These are phyloP conservation scores for Notolabrus celidotus DNA, from an alignment of 2,797 vertebrate species.

Conservation along the genomic window DNA sequence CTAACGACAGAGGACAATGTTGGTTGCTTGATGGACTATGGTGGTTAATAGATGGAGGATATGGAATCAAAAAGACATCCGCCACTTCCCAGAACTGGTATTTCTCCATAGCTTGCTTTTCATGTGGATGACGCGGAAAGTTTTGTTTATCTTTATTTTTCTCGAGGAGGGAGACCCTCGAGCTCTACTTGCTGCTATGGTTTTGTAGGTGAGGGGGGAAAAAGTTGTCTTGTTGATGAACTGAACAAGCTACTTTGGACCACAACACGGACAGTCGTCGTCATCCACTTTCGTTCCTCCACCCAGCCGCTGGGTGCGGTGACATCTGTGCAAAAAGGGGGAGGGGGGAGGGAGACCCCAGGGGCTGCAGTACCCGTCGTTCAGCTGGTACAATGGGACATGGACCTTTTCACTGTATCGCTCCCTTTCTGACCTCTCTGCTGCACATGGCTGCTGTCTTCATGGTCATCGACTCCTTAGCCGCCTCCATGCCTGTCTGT, in stretches of 20 bases:
- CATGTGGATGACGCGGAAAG: slow-evolving; percentile 74
- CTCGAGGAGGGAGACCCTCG: slow-evolving; percentile 75
- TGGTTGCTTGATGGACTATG: slow-evolving; percentile 55
- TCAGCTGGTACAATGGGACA: slow-evolving; percentile 79
- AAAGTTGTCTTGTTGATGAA: slow-evolving; percentile 73
- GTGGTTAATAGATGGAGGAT: slow-evolving; percentile 51
- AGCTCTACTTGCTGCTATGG: slow-evolving; percentile 88
- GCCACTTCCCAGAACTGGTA: slow-evolving; percentile 82
- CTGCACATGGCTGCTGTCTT: slow-evolving; percentile 74
- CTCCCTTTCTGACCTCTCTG: slow-evolving; percentile 79
- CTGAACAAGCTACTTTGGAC: slow-evolving; percentile 78
- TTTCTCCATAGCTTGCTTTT: slow-evolving; percentile 81
- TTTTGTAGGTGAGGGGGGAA: slow-evolving; percentile 75
- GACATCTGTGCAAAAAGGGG: slow-evolving; percentile 57
- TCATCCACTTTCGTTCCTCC: slow-evolving; percentile 76
- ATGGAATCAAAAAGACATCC: slow-evolving; percentile 69
- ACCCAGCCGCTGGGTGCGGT: slow-evolving; percentile 66
- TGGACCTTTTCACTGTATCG: slow-evolving; percentile 88
- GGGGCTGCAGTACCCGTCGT: slow-evolving; percentile 73
- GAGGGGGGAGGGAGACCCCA: slow-evolving; percentile 33
- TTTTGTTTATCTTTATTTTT: slow-evolving; percentile 50
- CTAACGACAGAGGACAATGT: slow-evolving; percentile 73
- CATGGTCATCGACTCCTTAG: slow-evolving; percentile 59
- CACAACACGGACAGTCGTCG: slow-evolving; percentile 70
- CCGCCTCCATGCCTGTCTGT: slow-evolving; percentile 48